Conservation (phyloP, 2,888 invertebrate species). For the Sthenelais limicola region DNA sequence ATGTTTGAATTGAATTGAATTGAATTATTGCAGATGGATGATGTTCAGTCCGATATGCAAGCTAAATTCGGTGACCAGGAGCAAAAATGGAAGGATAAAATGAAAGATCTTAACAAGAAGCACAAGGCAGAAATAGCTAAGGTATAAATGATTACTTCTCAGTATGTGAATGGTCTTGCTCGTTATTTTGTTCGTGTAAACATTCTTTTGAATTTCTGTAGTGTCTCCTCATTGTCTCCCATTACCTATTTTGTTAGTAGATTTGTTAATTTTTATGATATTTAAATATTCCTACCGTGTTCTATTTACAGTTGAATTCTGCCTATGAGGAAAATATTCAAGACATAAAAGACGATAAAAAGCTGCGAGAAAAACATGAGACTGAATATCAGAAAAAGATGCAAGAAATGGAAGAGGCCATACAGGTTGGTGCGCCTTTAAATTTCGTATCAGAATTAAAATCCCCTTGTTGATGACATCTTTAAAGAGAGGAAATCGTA, state of each 20-base stretch:
- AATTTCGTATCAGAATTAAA: too few relatives aligned
- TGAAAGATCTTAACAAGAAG: neutral
- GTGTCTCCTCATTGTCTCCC: too few relatives aligned
- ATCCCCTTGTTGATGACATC: too few relatives aligned
- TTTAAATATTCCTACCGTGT: too few relatives aligned
- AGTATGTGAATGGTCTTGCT: too few relatives aligned
- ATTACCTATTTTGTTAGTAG: too few relatives aligned
- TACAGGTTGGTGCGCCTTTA: constrained; percentile 7
- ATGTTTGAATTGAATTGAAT: neutral
- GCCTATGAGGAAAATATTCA: constrained; percentile 1
- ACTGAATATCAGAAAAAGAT: neutral
- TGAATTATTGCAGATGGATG: neutral
- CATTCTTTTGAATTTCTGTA: too few relatives aligned
- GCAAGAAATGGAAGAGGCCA: constrained; percentile 7
- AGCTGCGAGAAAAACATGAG: neutral
- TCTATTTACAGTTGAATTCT: constrained; percentile 19
- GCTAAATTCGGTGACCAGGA: constrained; percentile 27
- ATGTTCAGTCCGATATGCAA: neutral
- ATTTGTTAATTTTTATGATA: too few relatives aligned
- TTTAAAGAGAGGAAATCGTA: too few relatives aligned
- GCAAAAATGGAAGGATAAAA: constrained; percentile 25
- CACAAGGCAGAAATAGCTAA: constrained; percentile 10
- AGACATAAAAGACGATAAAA: neutral
- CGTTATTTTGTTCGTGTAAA: too few relatives aligned
- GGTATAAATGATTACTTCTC: too few relatives aligned